These are phyloP conservation scores for Pantherophis vulpinus DNA, from an alignment of 2,797 vertebrate species.

Conservation along the genomic window DNA sequence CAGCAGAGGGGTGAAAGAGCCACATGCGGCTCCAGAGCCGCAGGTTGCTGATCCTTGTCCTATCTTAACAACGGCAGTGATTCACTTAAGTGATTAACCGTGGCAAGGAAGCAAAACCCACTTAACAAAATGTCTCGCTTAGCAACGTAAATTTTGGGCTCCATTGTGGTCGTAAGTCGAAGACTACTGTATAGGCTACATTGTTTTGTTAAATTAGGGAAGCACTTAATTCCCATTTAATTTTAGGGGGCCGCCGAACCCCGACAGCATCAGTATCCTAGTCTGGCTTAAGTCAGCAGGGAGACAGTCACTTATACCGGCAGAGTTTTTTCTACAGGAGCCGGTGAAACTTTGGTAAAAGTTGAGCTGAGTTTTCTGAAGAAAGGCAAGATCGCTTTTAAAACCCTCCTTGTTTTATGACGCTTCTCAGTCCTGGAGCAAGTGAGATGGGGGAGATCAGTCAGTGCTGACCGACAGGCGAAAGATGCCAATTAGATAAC, in stretches of 20 bases:
- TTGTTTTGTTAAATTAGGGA: not conserved
- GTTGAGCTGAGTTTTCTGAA: not conserved
- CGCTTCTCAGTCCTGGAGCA: not conserved
- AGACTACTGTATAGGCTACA: not conserved
- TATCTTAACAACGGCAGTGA: not conserved
- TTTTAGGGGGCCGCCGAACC: not conserved
- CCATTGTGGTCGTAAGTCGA: fast-evolving
- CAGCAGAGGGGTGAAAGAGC: too few relatives aligned
- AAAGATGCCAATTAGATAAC: not conserved
- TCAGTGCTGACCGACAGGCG: not conserved
- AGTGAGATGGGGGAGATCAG: not conserved
- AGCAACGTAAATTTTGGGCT: not conserved
- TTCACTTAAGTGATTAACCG: too few relatives aligned
- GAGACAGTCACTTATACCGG: not conserved
- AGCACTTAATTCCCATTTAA: not conserved
- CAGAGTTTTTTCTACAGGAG: not conserved
- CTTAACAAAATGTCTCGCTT: not conserved
- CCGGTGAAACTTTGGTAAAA: not conserved
- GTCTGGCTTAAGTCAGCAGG: not conserved
- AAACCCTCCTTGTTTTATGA: not conserved
- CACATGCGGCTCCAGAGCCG: too few relatives aligned
- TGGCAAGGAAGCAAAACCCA: too few relatives aligned
- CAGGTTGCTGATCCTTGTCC: too few relatives aligned
- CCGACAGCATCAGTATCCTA: not conserved
- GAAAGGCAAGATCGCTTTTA: not conserved